Conservation (phyloP, 1,140 invertebrate genomes). For the Trichomalopsis sarcophagae region DNA sequence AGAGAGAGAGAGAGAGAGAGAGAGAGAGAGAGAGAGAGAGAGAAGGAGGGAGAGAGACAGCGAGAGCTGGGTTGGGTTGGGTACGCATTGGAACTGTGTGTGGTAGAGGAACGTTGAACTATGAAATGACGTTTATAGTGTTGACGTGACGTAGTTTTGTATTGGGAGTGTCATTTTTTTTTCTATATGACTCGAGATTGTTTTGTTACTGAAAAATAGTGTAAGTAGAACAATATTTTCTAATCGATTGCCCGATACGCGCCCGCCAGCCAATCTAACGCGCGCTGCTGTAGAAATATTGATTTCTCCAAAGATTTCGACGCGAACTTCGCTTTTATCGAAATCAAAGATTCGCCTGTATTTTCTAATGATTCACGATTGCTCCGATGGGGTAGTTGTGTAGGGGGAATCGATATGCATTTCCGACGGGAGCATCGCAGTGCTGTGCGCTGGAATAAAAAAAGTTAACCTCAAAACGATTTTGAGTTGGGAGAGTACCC, state of each 20-base stretch:
- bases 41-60: background rate
- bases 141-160: conserved; percentile 3
- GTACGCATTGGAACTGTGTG: background rate
- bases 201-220: background rate
- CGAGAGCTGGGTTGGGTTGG: background rate
- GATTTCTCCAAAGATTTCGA: background rate
- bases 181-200: background rate
- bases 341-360: background rate
- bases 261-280: background rate
- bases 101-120: background rate
- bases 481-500: background rate
- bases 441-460: background rate
- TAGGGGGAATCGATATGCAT: background rate
- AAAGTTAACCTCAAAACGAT: conserved; percentile 4
- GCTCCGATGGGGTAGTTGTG: background rate
- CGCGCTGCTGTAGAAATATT: background rate
- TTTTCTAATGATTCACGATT: background rate
- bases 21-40: background rate
- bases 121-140: conserved; percentile 1
- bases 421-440: background rate
- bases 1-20: background rate
- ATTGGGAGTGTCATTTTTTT: conserved; percentile 2
- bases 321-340: background rate
- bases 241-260: background rate
- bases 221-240: background rate